phyloP scores from a whole-genome alignment of 1,140 invertebrate genomes.

The Tribolium madens region DNA sequence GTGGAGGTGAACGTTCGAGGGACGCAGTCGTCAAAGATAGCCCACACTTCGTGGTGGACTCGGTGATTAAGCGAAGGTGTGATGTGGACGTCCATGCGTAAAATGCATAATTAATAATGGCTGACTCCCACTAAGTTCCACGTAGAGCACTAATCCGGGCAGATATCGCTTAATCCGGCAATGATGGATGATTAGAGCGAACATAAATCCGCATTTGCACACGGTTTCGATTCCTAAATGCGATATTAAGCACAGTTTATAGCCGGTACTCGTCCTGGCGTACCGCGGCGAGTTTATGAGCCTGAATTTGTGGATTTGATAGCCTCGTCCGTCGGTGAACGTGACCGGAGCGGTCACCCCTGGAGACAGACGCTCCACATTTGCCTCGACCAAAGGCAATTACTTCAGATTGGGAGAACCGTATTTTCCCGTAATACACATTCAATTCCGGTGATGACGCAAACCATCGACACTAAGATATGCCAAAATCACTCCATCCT shows the following conservation, averaged over 20 bases:
- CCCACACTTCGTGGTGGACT: background rate
- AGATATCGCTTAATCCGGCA: constrained; percentile 57
- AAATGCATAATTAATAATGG: constrained; percentile 58
- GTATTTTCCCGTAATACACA: constrained; percentile 15
- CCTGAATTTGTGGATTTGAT: constrained; percentile 56
- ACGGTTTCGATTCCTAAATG: constrained; percentile 59
- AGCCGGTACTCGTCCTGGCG: constrained; percentile 44
- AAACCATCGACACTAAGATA: background rate
- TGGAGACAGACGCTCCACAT: constrained; percentile 16
- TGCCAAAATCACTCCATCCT: background rate
- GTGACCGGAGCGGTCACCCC: constrained; percentile 43
- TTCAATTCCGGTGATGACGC: constrained; percentile 1
- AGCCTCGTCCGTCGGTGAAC: constrained; percentile 50
- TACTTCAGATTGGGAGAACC: constrained; percentile 27
- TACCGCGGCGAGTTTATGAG: constrained; percentile 50
- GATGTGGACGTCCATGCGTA: constrained; percentile 28
- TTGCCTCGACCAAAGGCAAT: constrained; percentile 22
- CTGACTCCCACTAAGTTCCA: constrained; percentile 10
- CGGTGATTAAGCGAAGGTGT: constrained; percentile 10
- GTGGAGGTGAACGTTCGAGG: background rate
- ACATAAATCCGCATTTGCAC: constrained; percentile 60
- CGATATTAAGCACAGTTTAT: constrained; percentile 59
- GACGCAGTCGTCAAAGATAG: constrained; percentile 15
- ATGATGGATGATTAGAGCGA: constrained; percentile 58
- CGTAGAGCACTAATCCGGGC: constrained; percentile 52